These are phyloP conservation scores for Lepilemur ruficaudatus DNA, from an alignment of 2,797 vertebrate genomes.

Conservation along the genomic window DNA sequence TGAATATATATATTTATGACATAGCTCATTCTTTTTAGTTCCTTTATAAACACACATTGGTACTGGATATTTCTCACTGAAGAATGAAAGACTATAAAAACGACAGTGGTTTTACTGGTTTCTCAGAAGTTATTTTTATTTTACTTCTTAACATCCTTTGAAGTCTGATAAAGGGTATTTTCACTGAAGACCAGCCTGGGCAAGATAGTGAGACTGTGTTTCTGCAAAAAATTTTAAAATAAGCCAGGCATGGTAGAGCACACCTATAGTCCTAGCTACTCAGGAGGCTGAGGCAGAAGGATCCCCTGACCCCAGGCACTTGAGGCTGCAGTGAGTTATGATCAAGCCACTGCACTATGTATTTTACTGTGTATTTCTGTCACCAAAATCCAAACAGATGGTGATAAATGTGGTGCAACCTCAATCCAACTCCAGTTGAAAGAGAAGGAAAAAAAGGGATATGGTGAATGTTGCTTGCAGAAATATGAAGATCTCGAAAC, in stretches of 20 bases:
- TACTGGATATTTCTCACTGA: neutral
- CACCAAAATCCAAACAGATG: slow-evolving; percentile 80
- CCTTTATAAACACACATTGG: slow-evolving; percentile 5
- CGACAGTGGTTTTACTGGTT: neutral
- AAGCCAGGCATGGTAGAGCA: neutral
- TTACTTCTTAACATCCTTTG: neutral
- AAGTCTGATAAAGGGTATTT: slow-evolving; percentile 26
- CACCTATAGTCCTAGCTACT: no score
- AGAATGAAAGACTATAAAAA: neutral
- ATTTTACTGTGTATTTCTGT: slow-evolving; percentile 59
- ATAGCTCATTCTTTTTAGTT: neutral
- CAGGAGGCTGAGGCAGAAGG: neutral
- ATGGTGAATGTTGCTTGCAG: slow-evolving; percentile 95
- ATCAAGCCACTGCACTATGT: neutral
- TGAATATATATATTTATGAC: neutral
- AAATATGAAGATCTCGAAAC: slow-evolving; percentile 92
- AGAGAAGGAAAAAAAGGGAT: slow-evolving; percentile 92
- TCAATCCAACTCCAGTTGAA: slow-evolving; percentile 84
- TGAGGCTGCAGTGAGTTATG: neutral
- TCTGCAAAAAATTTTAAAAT: neutral
- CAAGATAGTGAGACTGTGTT: neutral
- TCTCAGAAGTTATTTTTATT: slow-evolving; percentile 23
- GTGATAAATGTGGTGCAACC: slow-evolving; percentile 80
- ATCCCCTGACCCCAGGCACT: neutral
- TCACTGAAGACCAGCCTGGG: neutral